phyloP scores from a whole-genome alignment of 2,797 vertebrate species.

The Phylloscopus collybita region DNA sequence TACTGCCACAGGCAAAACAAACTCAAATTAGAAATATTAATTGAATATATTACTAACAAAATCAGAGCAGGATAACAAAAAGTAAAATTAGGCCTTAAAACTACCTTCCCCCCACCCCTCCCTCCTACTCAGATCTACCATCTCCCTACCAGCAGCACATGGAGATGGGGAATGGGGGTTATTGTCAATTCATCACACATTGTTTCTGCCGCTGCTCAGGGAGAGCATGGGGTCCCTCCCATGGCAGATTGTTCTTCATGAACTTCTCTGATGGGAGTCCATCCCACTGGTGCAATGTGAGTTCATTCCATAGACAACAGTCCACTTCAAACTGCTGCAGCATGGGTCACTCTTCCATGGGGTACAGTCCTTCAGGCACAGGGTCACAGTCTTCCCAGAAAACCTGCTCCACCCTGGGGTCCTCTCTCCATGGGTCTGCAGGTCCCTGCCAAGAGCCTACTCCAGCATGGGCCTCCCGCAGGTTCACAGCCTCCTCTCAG shows the following conservation, averaged over 20 bases:
- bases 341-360: background rate
- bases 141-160: fast-evolving
- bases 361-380: background rate
- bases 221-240: background rate
- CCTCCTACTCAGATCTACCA: background rate
- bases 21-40: background rate
- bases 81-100: background rate
- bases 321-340: background rate
- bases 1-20: background rate
- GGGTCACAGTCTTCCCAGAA: background rate
- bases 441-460: background rate
- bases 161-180: background rate
- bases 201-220: background rate
- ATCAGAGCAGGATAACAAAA: background rate
- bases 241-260: background rate
- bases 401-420: background rate
- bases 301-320: background rate
- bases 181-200: background rate
- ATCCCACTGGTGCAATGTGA: background rate
- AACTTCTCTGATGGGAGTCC: background rate
- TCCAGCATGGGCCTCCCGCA: background rate
- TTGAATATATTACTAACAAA: background rate
- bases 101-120: background rate
- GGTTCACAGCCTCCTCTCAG: background rate
- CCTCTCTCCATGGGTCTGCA: background rate